phyloP scores from a whole-genome alignment of 2,888 invertebrate species.

The Epistrophella euchroma region DNA sequence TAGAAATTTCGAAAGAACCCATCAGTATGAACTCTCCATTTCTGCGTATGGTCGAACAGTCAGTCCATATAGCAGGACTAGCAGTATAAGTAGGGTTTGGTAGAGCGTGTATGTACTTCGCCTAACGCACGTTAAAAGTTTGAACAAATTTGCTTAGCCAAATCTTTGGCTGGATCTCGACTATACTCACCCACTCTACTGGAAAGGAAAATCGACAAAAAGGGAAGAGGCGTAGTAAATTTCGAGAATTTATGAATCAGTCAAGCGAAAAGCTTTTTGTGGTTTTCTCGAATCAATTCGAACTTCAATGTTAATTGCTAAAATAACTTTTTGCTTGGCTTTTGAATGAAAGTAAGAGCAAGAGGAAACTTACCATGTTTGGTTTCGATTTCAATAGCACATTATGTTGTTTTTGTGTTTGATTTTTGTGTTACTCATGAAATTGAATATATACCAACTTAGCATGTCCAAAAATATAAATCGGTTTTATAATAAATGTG shows the following conservation, averaged over 20 bases:
- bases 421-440: background rate
- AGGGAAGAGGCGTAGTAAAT: slow-evolving; percentile 26
- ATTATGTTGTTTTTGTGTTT: background rate
- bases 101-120: too few species aligned
- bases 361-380: slow-evolving; percentile 57
- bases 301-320: slow-evolving; percentile 24
- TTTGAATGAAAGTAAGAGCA: slow-evolving; percentile 49
- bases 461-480: slow-evolving; percentile 10
- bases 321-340: background rate
- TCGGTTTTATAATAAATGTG: background rate
- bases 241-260: slow-evolving; percentile 46
- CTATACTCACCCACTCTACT: slow-evolving; percentile 34
- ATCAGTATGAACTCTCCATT: too few species aligned
- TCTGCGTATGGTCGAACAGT: too few species aligned
- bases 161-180: too few species aligned
- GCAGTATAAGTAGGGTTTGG: too few species aligned
- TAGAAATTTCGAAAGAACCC: too few species aligned
- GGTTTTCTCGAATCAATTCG: slow-evolving; percentile 32
- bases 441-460: background rate
- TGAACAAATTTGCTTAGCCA: too few species aligned
- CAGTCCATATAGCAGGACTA: too few species aligned
- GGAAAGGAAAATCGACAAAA: slow-evolving; percentile 39
- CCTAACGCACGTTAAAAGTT: too few species aligned
- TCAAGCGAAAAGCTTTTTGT: slow-evolving; percentile 26
- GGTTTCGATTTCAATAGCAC: slow-evolving; percentile 53